Percentiles rank a stretch among this genome's conserved stretches.
phyloP scores from a whole-genome alignment of 2,888 invertebrate species.

The Exephanes ischioxanthus region DNA sequence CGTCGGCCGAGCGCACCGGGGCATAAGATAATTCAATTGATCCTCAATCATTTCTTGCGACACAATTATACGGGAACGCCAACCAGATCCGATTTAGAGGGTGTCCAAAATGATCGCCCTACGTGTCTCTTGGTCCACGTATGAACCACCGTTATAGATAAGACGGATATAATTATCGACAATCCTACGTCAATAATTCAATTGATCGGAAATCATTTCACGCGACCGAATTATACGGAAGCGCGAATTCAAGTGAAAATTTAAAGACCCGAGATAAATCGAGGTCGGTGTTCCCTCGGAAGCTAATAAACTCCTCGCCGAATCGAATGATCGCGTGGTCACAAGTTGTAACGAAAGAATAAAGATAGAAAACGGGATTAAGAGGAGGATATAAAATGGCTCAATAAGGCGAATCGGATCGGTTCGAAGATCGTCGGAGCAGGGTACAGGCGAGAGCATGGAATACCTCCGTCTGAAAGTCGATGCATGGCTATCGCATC shows the following conservation, averaged over 20 bases:
- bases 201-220: no score
- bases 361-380: slow-evolving; percentile 53
- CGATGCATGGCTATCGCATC: slow-evolving; percentile 76
- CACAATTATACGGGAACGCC: not conserved
- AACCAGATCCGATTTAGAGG: no score
- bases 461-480: slow-evolving; percentile 60
- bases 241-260: not conserved
- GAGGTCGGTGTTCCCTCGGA: not conserved
- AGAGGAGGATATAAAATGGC: slow-evolving; percentile 60
- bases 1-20: no score
- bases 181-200: no score
- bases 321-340: slow-evolving; percentile 45
- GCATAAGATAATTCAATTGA: no score
- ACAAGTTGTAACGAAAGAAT: slow-evolving; percentile 54
- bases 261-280: not conserved
- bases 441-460: slow-evolving; percentile 31
- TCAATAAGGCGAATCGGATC: slow-evolving; percentile 71
- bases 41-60: no score
- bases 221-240: not conserved
- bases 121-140: no score
- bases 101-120: no score
- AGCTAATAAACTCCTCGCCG: slow-evolving; percentile 20
- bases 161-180: no score
- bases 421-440: slow-evolving; percentile 55
- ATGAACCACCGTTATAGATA: no score